Evolutionary conservation across 1,140 invertebrate genomes (phyloP), one percentile per base, ranked within the genome.

Genomic region (Drosophila jambulina): DNA sequence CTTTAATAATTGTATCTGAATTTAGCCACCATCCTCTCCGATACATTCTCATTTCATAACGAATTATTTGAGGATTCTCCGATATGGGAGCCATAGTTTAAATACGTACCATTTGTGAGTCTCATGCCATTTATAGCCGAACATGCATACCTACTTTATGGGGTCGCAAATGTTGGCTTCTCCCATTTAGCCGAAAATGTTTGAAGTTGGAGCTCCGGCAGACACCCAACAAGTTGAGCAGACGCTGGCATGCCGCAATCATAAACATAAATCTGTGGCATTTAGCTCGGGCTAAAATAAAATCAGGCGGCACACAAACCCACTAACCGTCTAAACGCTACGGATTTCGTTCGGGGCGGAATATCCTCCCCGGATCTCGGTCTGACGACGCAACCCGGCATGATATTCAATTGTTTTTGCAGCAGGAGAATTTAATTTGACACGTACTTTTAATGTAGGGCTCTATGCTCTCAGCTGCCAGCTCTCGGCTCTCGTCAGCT

Each of bases 361-460:
- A 59, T 42, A 71, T 32, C 43, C 65, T 34, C 27, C 17, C 49
- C 19, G 62, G 21, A 27, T 38, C 38, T 38, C 46, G 45, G 36
- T 45, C 48, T 75, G 70, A 42, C 79, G 84, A 83, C 79, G 84
- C 60, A 80, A 72, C 80, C 70, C 72, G 80, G 80, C 84, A 77
- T 78, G 79, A 75, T 88, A 88, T 87, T 90, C 84, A 87, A 87
- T 87, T 87, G 84, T 87, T 87, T 88, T 70, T 79, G 67, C 77
- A 84, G 77, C 80, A 84, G 80, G 82, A 87, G 80, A 90, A 87
- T 87, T 87, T 87, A 87, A 87, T 87, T 87, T 87, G 84, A 84
- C 84, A 87, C 84, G 84, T 87, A 84, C 84, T 87, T 90, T 87
- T 87, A 87, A 87, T 87, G 85, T 80, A 56, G 69, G 65, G 71